These are phyloP conservation scores for Myiozetetes cayanensis DNA, from an alignment of 2,113 vertebrate species.

Conservation along the genomic window DNA sequence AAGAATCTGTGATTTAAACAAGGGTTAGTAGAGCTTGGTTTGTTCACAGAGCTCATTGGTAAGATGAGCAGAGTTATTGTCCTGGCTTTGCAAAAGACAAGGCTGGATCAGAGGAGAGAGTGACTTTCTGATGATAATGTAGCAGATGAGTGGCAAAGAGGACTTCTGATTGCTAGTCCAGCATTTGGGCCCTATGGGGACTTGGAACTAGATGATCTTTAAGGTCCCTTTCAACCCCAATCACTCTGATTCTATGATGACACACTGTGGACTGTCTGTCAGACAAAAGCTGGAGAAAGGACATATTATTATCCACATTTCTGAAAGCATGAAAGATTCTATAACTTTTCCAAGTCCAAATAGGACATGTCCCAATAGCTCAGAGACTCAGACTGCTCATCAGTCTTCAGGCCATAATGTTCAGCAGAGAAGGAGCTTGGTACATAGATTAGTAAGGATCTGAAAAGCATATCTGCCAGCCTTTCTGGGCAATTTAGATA, in stretches of 20 bases:
- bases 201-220: neutral
- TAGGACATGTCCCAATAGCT: neutral
- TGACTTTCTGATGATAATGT: neutral
- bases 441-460: neutral
- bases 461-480: neutral
- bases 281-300: neutral
- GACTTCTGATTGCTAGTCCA: neutral
- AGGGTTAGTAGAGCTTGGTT: neutral
- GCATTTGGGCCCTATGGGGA: neutral
- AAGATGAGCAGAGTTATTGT: neutral
- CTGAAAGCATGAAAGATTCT: neutral
- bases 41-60: neutral
- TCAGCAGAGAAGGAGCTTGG: neutral
- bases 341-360: neutral
- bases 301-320: neutral
- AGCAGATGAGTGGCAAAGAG: neutral
- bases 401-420: neutral
- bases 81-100: neutral
- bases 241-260: neutral
- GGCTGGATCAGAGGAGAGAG: neutral
- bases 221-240: neutral
- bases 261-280: neutral
- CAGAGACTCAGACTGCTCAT: neutral
- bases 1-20: neutral
- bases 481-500: neutral